phyloP scores from a whole-genome alignment of 2,888 invertebrate genomes.

The Isoperla grammatica region DNA sequence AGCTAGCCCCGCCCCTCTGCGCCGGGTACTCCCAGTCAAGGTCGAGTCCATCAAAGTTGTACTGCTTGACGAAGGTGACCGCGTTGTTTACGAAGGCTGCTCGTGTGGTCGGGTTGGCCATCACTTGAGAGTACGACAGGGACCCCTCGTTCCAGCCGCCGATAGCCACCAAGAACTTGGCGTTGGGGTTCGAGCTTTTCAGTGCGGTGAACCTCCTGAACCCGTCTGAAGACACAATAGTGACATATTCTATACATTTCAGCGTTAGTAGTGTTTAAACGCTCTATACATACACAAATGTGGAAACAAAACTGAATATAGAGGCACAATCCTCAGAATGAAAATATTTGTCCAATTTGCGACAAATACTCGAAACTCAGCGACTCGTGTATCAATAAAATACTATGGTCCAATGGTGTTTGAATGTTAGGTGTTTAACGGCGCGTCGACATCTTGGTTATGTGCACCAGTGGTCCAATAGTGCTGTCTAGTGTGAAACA shows the following conservation, averaged over 20 bases:
- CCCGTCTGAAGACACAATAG: slow-evolving; percentile 42
- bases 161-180: slow-evolving; percentile 58
- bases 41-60: slow-evolving; percentile 66
- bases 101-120: slow-evolving; percentile 1
- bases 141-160: slow-evolving; percentile 67
- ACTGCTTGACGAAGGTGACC: slow-evolving; percentile 48
- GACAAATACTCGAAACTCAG: too few relatives aligned
- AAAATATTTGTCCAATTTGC: too few relatives aligned
- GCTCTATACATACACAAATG: too few relatives aligned
- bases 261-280: too few relatives aligned
- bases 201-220: slow-evolving; percentile 51
- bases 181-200: slow-evolving; percentile 47
- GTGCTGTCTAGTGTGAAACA: too few relatives aligned
- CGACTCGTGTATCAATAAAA: too few relatives aligned
- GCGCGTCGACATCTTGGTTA: too few relatives aligned
- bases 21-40: slow-evolving; percentile 69
- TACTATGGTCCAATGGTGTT: too few relatives aligned
- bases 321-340: too few relatives aligned
- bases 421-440: too few relatives aligned
- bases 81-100: slow-evolving; percentile 53
- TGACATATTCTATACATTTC: not conserved
- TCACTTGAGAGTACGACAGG: slow-evolving; percentile 51
- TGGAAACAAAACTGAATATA: too few relatives aligned
- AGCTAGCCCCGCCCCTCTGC: slow-evolving; percentile 48
- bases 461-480: too few relatives aligned